phyloP scores from a whole-genome alignment of 1,140 invertebrate genomes.

The Geopemphigus sp. region DNA sequence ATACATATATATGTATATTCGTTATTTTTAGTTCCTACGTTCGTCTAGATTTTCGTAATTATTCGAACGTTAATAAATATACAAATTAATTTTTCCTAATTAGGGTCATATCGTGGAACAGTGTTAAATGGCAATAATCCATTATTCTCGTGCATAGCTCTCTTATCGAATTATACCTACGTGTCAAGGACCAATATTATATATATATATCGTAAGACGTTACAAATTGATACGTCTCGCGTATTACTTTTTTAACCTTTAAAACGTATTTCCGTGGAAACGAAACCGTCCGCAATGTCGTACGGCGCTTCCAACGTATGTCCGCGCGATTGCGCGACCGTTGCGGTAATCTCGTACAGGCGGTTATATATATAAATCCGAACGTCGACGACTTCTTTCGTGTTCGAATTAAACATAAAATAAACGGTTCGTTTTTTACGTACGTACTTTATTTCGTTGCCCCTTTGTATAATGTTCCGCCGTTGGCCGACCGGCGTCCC shows the following conservation, averaged over 20 bases:
- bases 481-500: no score
- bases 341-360: no score
- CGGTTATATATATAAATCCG: no score
- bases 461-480: no score
- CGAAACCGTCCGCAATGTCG: no score
- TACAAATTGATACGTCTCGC: neutral
- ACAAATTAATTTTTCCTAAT: slow-evolving; percentile 4
- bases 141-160: neutral
- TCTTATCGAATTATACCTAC: neutral
- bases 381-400: no score
- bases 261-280: neutral
- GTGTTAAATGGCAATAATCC: neutral
- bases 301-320: no score
- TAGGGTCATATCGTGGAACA: slow-evolving; percentile 6
- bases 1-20: no score
- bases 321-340: no score
- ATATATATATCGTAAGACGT: slow-evolving; percentile 2
- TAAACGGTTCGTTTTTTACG: no score
- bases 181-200: slow-evolving; percentile 19
- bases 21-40: neutral
- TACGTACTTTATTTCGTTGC: no score
- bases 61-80: neutral
- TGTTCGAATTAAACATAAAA: no score
- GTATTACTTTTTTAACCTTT: neutral
- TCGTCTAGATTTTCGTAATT: neutral